These are phyloP conservation scores for Chelon auratus DNA, from an alignment of 2,797 vertebrate species.

Conservation along the genomic window DNA sequence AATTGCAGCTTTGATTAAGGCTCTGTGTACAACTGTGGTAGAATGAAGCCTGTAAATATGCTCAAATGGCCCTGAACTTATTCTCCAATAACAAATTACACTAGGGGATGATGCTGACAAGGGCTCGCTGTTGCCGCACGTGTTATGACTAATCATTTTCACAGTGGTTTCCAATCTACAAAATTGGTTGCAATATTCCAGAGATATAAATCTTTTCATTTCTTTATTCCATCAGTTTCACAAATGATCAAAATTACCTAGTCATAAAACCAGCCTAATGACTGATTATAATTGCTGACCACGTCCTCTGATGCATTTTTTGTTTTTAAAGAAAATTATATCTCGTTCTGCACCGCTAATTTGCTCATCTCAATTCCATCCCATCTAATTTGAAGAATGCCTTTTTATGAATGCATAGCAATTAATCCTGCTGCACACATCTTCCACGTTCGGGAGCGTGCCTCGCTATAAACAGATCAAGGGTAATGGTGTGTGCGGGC, in stretches of 20 bases:
- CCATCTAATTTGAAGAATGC: conserved; percentile 41
- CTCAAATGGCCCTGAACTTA: conserved; percentile 47
- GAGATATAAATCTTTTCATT: neutral
- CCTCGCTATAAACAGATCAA: conserved; percentile 37
- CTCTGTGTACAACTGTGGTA: conserved; percentile 28
- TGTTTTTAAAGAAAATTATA: conserved; percentile 3
- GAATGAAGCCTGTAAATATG: conserved; percentile 38
- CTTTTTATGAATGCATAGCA: conserved; percentile 34
- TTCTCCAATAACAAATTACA: conserved; percentile 45
- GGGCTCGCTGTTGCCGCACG: neutral
- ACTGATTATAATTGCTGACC: conserved; percentile 27
- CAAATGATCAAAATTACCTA: conserved; percentile 41
- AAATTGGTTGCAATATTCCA: conserved; percentile 12
- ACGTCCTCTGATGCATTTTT: neutral
- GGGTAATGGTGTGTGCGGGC: conserved; percentile 21
- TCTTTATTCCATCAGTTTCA: conserved; percentile 34
- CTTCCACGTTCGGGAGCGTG: conserved; percentile 28
- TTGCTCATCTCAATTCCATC: conserved; percentile 51
- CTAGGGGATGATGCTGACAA: conserved; percentile 8
- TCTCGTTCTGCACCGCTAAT: conserved; percentile 37
- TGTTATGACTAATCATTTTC: conserved; percentile 35
- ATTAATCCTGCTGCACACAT: conserved; percentile 42
- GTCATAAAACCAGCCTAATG: conserved; percentile 34
- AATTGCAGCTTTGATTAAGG: conserved; percentile 50
- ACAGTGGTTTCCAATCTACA: conserved; percentile 6